These are phyloP conservation scores for Sinonovacula constricta DNA, from an alignment of 1,140 invertebrate genomes.

Conservation along the genomic window DNA sequence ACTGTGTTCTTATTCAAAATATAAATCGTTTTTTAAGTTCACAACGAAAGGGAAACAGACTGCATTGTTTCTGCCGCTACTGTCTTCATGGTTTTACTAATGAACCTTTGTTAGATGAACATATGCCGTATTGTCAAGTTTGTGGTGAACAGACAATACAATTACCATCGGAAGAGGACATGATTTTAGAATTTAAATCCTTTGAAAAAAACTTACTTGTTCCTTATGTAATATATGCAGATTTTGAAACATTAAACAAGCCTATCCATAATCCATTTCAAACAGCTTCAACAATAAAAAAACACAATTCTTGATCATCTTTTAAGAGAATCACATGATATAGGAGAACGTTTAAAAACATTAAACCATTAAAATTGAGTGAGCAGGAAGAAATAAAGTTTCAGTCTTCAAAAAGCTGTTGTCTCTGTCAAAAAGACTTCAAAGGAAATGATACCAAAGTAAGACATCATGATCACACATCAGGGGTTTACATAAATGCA, in stretches of 20 bases:
- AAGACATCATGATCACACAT: conserved; percentile 43
- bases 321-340: conserved; percentile 10
- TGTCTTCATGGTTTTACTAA: conserved; percentile 29
- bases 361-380: conserved; percentile 28
- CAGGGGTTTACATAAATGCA: conserved; percentile 42
- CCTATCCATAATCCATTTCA: background rate
- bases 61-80: background rate
- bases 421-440: conserved; percentile 52
- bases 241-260: conserved; percentile 49
- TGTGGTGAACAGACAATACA: conserved; percentile 31
- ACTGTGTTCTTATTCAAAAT: no score
- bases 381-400: conserved; percentile 17
- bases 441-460: conserved; percentile 17
- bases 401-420: conserved; percentile 14
- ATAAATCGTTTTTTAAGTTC: no score
- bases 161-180: conserved; percentile 17
- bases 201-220: conserved; percentile 36
- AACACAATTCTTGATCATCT: conserved; percentile 37
- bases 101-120: no score
- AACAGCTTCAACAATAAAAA: conserved; percentile 5
- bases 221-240: conserved; percentile 38
- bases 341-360: conserved; percentile 15
- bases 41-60: background rate
- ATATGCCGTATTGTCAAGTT: conserved; percentile 32
- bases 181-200: no score